These are phyloP conservation scores for Apodemus speciosus DNA, from an alignment of 2,113 vertebrate genomes.

Conservation along the genomic window DNA sequence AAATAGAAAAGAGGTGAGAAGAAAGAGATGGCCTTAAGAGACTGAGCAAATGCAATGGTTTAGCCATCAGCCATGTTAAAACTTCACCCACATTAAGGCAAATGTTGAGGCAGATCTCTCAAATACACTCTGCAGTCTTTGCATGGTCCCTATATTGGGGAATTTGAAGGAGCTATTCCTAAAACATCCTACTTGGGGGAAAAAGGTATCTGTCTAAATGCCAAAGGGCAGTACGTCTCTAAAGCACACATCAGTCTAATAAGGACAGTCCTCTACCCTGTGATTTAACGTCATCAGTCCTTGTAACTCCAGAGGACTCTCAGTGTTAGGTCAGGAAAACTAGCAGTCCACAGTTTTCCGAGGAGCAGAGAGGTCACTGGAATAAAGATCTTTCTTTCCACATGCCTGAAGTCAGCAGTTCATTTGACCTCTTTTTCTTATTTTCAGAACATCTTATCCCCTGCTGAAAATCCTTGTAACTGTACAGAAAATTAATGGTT, in stretches of 20 bases:
- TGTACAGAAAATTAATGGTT: constrained; percentile 51
- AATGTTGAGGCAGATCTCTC: background rate
- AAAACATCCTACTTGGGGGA: background rate
- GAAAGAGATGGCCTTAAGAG: background rate
- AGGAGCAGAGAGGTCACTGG: constrained; percentile 66
- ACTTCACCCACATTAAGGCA: background rate
- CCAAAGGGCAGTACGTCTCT: constrained; percentile 5
- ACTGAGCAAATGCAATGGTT: background rate
- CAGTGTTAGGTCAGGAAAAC: constrained; percentile 59
- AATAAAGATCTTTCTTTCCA: constrained; percentile 79
- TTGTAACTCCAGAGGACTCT: background rate
- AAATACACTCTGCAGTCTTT: background rate
- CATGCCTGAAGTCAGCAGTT: constrained; percentile 67
- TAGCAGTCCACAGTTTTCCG: constrained; percentile 69
- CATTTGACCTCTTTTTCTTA: constrained; percentile 31
- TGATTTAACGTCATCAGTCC: background rate
- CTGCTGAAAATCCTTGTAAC: constrained; percentile 12
- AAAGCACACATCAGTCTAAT: background rate
- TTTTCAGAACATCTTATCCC: constrained; percentile 48
- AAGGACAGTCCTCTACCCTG: background rate
- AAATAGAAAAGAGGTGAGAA: background rate
- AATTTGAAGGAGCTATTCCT: background rate
- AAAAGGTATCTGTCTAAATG: background rate
- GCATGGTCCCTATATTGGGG: background rate
- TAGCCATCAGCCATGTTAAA: background rate